Evolutionary conservation across 2,113 vertebrate species (phyloP), one percentile per base, ranked within the genome.

Genomic region (Eulemur macaco): DNA sequence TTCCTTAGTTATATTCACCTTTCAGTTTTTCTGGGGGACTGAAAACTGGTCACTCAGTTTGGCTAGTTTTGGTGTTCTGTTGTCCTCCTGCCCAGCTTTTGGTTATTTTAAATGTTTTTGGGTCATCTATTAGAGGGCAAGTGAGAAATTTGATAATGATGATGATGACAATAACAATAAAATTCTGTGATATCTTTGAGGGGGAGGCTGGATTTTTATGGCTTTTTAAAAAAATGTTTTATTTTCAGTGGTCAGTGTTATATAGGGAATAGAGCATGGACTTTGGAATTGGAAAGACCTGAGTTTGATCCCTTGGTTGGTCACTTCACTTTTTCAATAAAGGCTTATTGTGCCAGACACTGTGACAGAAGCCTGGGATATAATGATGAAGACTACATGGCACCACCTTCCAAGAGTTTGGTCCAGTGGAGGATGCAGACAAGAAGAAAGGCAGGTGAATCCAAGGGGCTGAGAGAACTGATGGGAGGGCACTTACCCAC

Each of bases 1-100:
- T 92, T 71, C 73, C 50, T 93, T 71, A 29, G 20, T 88, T 88
- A n/a, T 76, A 66, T 68, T 86, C 64, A 83, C 11, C 23, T 96
- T 85, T 95, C 13, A 45, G 0, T 52, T 74, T 88, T 86, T 78
- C 52, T 66, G 29, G 21, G 71, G 21, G 6, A 50, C 25, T 20
- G 29, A 25, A 45, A 45, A 60, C 39, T 34, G 71, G 39, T 20
- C 5, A 45, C 6, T 8, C 12, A 47, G 5, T 63, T 37, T 39
- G 37, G 27, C 45, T 91, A 4, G 88, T 80, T 76, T 94, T 63
- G 56, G 54, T 15, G 8, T 25, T 92, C 68, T 90, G 13, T 58
- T 88, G 52, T 73, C 74, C 6, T 96, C 2, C 8, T 86, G 2
- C 14, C 25, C 8, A 56, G 11, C 13, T 86, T 89, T 63, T 88